These are phyloP conservation scores for Spatula versicolor DNA, from an alignment of 2,797 vertebrate species.

Conservation along the genomic window DNA sequence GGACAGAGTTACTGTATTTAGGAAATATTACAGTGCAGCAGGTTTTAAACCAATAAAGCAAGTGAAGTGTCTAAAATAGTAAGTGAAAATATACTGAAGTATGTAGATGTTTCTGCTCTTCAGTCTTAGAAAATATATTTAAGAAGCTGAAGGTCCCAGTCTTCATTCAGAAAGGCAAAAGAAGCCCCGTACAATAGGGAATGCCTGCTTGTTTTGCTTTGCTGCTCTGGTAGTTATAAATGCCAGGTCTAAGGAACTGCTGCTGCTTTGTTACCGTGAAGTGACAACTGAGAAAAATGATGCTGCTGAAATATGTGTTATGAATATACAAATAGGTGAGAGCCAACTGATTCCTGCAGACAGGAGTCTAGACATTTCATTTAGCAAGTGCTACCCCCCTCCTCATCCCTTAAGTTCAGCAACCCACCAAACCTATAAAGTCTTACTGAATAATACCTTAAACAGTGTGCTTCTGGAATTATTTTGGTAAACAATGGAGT, in stretches of 20 bases:
- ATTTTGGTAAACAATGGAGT: not conserved
- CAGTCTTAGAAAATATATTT: not conserved
- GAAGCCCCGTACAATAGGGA: not conserved
- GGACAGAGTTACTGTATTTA: not conserved
- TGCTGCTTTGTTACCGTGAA: not conserved
- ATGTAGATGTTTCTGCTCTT: too few species aligned
- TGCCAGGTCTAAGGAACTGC: not conserved
- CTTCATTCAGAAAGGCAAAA: conserved; percentile 14
- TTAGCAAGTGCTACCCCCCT: not conserved
- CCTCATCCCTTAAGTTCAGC: not conserved
- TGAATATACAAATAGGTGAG: conserved; percentile 52
- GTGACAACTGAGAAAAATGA: conserved; percentile 52
- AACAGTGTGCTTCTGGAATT: not conserved
- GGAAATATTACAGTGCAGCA: not conserved
- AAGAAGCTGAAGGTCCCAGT: not conserved
- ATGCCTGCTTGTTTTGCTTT: conserved; percentile 38
- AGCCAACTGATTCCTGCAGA: not conserved
- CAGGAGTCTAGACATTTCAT: not conserved
- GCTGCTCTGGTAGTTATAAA: conserved; percentile 16
- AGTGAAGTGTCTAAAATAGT: not conserved
- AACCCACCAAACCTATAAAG: not conserved
- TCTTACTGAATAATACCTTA: not conserved
- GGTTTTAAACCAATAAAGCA: conserved; percentile 21
- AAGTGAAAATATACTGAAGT: not conserved
- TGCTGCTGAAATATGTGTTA: conserved; percentile 21